A percentile compares a stretch with the other conserved stretches of the same genome.
Conservation (phyloP, 2,113 vertebrate species). For the Triplophysa rosa region DNA sequence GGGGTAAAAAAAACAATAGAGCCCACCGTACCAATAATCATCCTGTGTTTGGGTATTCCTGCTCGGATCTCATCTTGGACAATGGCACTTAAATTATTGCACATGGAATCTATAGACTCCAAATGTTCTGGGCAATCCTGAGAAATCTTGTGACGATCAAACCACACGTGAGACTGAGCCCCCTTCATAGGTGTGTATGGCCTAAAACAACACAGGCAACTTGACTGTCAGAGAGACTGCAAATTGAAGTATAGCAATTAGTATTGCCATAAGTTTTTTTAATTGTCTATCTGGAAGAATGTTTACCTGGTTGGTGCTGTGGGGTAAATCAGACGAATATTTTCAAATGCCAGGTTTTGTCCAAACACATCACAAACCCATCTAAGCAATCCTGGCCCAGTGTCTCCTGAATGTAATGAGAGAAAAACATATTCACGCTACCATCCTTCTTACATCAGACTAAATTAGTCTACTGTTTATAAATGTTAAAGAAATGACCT, state of each 20-base stretch:
- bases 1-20: conserved; percentile 22
- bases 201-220: conserved; percentile 62
- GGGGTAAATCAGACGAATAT: conserved; percentile 89
- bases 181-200: conserved; percentile 86
- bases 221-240: background rate
- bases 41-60: conserved; percentile 80
- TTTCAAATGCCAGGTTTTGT: conserved; percentile 82
- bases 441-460: background rate
- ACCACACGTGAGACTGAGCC: conserved; percentile 83
- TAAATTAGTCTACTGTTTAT: background rate
- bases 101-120: conserved; percentile 84
- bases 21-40: conserved; percentile 80
- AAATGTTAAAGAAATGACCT: too few species aligned
- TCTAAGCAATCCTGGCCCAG: conserved; percentile 77
- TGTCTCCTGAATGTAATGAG: conserved; percentile 75
- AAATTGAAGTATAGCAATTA: background rate
- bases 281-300: background rate
- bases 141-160: conserved; percentile 87
- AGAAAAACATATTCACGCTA: conserved; percentile 45
- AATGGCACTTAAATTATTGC: conserved; percentile 70
- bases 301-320: conserved; percentile 82
- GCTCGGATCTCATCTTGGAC: conserved; percentile 79
- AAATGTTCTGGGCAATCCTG: conserved; percentile 82
- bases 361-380: conserved; percentile 82
- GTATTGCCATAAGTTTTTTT: background rate